phyloP scores from a whole-genome alignment of 2,113 vertebrate species.

The Dendrocopos noguchii region DNA sequence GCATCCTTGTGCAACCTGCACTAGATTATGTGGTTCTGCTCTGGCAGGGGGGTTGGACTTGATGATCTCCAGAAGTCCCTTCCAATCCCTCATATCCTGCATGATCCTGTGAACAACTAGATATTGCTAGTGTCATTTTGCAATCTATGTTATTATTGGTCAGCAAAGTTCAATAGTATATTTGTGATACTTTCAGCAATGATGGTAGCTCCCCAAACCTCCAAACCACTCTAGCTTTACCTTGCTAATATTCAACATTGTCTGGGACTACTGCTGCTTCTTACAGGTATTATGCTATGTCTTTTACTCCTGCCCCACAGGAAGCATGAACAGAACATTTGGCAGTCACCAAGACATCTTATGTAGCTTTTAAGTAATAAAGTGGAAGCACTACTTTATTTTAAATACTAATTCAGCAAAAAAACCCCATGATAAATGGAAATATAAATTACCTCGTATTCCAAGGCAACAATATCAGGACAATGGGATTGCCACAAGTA shows the following conservation, averaged over 20 bases:
- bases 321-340: not conserved
- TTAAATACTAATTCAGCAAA: not conserved
- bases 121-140: not conserved
- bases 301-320: not conserved
- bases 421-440: not conserved
- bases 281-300: rapidly evolving
- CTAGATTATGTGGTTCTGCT: too few relatives aligned
- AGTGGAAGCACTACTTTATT: not conserved
- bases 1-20: too few relatives aligned
- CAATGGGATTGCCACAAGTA: not conserved
- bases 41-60: too few relatives aligned
- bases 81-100: too few relatives aligned
- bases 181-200: not conserved
- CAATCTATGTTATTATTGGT: not conserved
- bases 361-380: not conserved
- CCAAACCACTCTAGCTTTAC: not conserved
- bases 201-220: not conserved
- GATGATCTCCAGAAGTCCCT: too few relatives aligned
- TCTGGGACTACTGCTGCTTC: not conserved
- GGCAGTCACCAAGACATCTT: not conserved
- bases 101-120: not conserved
- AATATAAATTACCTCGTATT: not conserved
- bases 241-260: not conserved
- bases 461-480: not conserved
- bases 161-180: not conserved